Percentiles rank a stretch among this genome's conserved stretches.
Conservation (phyloP, 1,140 invertebrate genomes). For the Hyles euphorbiae region DNA sequence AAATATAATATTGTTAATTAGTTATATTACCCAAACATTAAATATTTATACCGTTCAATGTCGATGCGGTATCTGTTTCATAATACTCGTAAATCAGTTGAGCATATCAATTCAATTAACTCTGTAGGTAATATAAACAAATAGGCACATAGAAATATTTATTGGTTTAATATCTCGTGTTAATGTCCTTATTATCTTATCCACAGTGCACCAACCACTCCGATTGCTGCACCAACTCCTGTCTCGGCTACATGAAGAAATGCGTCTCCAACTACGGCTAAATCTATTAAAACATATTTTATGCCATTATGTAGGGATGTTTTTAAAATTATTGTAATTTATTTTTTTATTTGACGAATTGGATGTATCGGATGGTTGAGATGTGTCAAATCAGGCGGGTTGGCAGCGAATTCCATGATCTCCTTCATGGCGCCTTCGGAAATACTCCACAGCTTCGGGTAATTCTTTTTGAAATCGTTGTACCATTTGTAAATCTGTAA, state of each 20-base stretch:
- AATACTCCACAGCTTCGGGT: conserved; percentile 82
- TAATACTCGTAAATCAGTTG: no score
- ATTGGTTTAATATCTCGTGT: no score
- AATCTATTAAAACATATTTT: no score
- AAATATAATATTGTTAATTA: no score
- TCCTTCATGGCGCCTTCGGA: conserved; percentile 80
- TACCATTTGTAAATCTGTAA: conserved; percentile 80
- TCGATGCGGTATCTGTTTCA: no score
- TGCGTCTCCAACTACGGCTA: conserved; percentile 44
- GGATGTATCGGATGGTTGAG: conserved; percentile 84
- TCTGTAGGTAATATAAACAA: no score
- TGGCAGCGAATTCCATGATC: conserved; percentile 78
- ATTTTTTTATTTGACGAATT: conserved; percentile 61
- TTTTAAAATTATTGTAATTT: conserved; percentile 5
- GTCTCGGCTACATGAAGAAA: conserved; percentile 54
- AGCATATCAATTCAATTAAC: no score
- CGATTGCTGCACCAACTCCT: conserved; percentile 62
- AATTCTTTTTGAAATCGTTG: conserved; percentile 79
- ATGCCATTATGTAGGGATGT: no score
- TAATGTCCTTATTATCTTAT: neutral
- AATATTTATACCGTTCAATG: no score
- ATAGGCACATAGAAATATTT: no score
- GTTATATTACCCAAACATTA: no score
- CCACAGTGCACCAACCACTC: conserved; percentile 57
- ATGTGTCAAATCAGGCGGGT: conserved; percentile 81